Percentiles rank a stretch among this genome's conserved stretches.
phyloP scores from a whole-genome alignment of 2,113 vertebrate species.

The Jacana jacana region DNA sequence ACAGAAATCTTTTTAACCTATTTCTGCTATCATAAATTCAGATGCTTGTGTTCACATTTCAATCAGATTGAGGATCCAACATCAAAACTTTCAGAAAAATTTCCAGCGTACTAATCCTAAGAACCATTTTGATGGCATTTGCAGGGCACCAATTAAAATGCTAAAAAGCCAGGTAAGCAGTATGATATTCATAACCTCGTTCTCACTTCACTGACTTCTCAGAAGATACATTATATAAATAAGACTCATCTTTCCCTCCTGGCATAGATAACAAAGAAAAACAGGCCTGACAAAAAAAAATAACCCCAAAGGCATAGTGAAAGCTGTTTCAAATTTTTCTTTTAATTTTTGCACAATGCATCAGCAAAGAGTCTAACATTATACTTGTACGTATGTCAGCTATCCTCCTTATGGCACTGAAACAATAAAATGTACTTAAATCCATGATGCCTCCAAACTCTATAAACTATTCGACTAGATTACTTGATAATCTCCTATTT shows the following conservation, averaged over 20 bases:
- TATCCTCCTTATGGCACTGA: not conserved
- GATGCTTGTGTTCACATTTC: not conserved
- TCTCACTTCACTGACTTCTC: not conserved
- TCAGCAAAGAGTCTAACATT: not conserved
- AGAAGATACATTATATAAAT: not conserved
- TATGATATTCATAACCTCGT: not conserved
- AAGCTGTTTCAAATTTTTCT: not conserved
- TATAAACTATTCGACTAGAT: not conserved
- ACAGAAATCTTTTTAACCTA: not conserved
- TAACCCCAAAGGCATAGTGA: not conserved
- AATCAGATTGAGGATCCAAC: not conserved
- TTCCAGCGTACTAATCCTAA: not conserved
- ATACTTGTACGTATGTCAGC: not conserved
- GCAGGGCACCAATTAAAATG: not conserved
- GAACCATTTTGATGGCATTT: not conserved
- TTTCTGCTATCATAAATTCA: not conserved
- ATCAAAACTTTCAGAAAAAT: not conserved
- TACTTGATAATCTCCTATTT: not conserved
- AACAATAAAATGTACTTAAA: not conserved
- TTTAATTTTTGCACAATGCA: not conserved
- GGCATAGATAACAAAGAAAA: not conserved
- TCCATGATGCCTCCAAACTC: not conserved
- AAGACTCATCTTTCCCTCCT: not conserved
- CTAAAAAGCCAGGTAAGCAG: not conserved
- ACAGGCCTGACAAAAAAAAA: not conserved